These are phyloP conservation scores for Tinea semifulvella DNA, from an alignment of 2,888 invertebrate species.

Conservation along the genomic window DNA sequence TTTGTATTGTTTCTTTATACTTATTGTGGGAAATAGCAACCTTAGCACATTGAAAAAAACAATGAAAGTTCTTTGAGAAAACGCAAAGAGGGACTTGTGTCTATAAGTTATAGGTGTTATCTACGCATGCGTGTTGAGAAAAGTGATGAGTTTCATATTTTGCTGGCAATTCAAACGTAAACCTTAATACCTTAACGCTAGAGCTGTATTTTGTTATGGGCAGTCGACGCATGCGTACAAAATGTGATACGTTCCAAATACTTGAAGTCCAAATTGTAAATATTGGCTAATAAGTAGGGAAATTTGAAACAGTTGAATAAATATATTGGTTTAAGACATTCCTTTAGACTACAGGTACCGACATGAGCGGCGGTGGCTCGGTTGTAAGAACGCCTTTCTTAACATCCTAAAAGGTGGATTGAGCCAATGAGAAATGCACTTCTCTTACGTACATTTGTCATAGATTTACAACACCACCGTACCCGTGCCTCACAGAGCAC, in stretches of 20 bases:
- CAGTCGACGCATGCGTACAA: background rate
- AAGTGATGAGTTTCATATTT: constrained; percentile 14
- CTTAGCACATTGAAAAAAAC: constrained; percentile 27
- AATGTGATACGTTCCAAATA: background rate
- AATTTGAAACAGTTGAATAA: background rate
- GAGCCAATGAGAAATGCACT: too few species aligned
- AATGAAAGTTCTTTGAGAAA: constrained; percentile 32
- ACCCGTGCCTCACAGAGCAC: too few species aligned
- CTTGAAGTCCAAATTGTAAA: constrained; percentile 4
- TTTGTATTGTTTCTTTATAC: constrained; percentile 26
- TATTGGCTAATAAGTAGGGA: background rate
- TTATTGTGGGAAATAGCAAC: constrained; percentile 29
- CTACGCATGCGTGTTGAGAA: constrained; percentile 47
- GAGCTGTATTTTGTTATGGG: background rate
- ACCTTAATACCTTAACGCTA: background rate
- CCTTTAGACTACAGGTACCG: too few species aligned
- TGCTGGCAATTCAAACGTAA: background rate
- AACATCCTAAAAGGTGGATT: too few species aligned
- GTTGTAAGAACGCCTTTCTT: too few species aligned
- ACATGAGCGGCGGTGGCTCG: too few species aligned
- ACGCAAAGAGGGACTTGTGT: constrained; percentile 32
- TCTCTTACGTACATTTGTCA: too few species aligned
- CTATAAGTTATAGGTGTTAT: constrained; percentile 32
- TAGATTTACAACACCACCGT: too few species aligned
- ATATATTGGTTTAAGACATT: background rate